Evolutionary conservation across 2,113 vertebrate species (phyloP).

Genomic region (Chiloscyllium plagiosum): DNA sequence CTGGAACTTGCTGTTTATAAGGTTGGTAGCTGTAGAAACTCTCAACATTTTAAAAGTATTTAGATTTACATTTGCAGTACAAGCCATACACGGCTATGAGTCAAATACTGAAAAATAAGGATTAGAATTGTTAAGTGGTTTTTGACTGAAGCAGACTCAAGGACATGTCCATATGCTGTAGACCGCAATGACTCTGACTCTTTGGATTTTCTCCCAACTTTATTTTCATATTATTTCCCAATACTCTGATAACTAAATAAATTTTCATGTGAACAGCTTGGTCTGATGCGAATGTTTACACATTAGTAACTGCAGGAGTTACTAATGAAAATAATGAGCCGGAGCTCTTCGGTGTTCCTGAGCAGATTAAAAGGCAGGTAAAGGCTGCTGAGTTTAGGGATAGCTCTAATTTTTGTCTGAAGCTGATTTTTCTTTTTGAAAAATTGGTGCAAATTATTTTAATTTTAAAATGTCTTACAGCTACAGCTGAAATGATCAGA

Average conservation of each 20-base stretch:
- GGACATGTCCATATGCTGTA: too few relatives aligned
- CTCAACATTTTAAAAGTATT: too few relatives aligned
- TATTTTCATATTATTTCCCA: background rate
- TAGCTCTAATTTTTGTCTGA: background rate
- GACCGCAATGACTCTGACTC: too few relatives aligned
- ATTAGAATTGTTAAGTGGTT: too few relatives aligned
- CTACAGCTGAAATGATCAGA: background rate
- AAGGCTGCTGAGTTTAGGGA: background rate
- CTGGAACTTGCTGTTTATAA: too few relatives aligned
- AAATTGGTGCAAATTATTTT: background rate
- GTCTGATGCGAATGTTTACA: background rate
- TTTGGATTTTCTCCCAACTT: background rate
- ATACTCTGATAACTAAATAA: background rate
- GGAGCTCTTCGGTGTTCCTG: background rate
- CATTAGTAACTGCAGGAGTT: background rate
- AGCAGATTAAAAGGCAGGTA: background rate
- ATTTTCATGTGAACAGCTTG: background rate
- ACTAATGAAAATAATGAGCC: background rate
- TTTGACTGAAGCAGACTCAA: too few relatives aligned
- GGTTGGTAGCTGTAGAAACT: too few relatives aligned
- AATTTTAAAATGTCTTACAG: background rate
- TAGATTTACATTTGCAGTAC: too few relatives aligned
- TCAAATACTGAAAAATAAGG: too few relatives aligned
- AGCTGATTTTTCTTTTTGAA: background rate
- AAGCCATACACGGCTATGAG: too few relatives aligned